Percentiles rank a stretch among this genome's conserved stretches.
Evolutionary conservation across 2,888 invertebrate genomes (phyloP).

Genomic region (Halictus quadricinctus): DNA sequence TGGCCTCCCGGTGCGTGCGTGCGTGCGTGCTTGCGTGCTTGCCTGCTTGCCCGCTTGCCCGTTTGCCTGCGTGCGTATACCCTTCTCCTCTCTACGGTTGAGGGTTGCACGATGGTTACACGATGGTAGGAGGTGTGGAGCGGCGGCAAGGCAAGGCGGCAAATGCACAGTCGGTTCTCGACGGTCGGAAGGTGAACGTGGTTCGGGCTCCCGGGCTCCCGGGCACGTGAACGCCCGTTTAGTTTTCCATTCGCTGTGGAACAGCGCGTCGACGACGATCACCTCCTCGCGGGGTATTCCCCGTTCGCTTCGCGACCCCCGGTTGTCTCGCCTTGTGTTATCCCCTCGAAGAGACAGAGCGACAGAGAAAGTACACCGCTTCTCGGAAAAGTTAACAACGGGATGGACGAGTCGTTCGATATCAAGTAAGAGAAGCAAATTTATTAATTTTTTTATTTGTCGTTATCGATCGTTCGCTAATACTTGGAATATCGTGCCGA

Average conservation of each 20-base stretch:
- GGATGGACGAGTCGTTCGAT: not conserved
- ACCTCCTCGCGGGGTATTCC: not conserved
- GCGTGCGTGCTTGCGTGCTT: conserved; percentile 29
- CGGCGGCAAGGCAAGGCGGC: conserved; percentile 56
- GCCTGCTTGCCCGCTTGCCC: too few relatives aligned
- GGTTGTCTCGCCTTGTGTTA: conserved; percentile 32
- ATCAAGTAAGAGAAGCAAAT: not conserved
- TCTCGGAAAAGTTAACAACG: not conserved
- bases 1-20: conserved; percentile 46
- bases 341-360: not conserved
- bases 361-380: not conserved
- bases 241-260: not conserved
- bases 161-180: conserved; percentile 78
- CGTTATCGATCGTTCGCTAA: too few relatives aligned
- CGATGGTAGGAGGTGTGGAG: conserved; percentile 62
- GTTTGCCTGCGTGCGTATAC: conserved; percentile 17
- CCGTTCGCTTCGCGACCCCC: not conserved
- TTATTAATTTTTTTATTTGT: not conserved
- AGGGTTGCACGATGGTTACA: conserved; percentile 54
- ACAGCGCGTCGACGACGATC: conserved; percentile 5
- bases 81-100: conserved; percentile 31
- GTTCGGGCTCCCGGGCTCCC: conserved; percentile 19
- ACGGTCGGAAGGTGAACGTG: conserved; percentile 73
- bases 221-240: conserved; percentile 32
- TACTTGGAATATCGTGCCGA: not conserved